phyloP scores from a whole-genome alignment of 2,797 vertebrate species.

The Eulemur mongoz region DNA sequence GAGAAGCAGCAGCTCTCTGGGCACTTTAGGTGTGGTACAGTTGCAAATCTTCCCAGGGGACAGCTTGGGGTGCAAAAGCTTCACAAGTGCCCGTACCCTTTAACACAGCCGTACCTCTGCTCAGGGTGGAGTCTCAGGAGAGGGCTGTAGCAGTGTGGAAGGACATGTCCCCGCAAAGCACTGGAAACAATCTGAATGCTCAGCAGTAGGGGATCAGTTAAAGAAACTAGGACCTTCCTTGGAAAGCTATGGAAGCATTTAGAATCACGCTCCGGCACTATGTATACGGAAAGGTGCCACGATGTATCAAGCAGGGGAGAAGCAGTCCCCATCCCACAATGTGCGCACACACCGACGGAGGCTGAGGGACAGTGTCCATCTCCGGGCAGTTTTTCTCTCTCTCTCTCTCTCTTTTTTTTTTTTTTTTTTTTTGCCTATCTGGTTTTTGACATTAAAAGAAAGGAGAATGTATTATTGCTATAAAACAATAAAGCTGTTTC shows the following conservation, averaged over 20 bases:
- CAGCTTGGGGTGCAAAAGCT: neutral
- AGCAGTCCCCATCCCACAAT: fast-evolving
- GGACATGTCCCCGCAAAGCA: neutral
- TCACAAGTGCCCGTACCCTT: neutral
- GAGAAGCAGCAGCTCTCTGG: neutral
- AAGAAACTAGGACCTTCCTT: neutral
- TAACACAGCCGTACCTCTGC: fast-evolving
- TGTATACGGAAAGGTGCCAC: neutral
- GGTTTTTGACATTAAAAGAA: neutral
- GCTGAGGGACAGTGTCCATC: neutral
- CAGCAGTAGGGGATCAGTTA: too few species aligned
- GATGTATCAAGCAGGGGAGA: too few species aligned
- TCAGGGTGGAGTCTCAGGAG: neutral
- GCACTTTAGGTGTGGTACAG: too few species aligned
- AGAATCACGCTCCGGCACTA: neutral
- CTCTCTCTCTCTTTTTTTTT: neutral
- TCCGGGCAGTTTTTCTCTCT: neutral
- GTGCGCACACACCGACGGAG: fast-evolving
- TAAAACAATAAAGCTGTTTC: neutral
- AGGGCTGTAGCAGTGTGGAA: fast-evolving
- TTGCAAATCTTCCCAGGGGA: neutral
- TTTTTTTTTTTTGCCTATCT: neutral
- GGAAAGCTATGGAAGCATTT: neutral
- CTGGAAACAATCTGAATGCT: neutral
- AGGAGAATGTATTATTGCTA: neutral